These are phyloP conservation scores for Magallana ariakensis DNA, from an alignment of 1,140 invertebrate species.

Conservation along the genomic window DNA sequence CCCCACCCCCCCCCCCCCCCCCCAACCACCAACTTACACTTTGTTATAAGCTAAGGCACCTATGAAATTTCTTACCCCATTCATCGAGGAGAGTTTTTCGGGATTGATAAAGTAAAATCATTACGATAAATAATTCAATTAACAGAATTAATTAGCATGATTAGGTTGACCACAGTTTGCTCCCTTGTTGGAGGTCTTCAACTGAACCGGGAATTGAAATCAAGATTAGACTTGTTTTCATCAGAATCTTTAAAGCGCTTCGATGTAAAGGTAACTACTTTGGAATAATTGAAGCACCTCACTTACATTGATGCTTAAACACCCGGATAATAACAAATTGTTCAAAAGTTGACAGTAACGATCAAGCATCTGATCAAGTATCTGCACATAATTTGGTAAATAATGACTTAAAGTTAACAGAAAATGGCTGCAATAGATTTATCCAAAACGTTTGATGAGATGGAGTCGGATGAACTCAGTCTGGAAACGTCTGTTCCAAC, in stretches of 20 bases:
- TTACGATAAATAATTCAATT: too few relatives aligned
- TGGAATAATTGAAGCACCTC: neutral
- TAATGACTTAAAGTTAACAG: neutral
- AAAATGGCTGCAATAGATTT: conserved; percentile 74
- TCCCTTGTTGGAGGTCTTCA: neutral
- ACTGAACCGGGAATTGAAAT: conserved; percentile 10
- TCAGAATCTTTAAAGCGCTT: neutral
- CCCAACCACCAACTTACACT: too few relatives aligned
- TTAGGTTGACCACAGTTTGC: neutral
- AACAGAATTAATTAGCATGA: too few relatives aligned
- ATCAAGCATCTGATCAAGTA: neutral
- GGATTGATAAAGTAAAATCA: too few relatives aligned
- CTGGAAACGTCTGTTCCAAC: conserved; percentile 75
- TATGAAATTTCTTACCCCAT: too few relatives aligned
- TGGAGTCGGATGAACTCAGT: conserved; percentile 75
- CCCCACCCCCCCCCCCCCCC: too few relatives aligned
- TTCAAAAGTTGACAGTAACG: neutral
- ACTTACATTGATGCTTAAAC: neutral
- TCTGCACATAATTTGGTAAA: neutral
- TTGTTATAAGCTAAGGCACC: too few relatives aligned
- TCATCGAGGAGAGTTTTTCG: too few relatives aligned
- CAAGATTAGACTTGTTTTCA: conserved; percentile 3
- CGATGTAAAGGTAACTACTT: neutral
- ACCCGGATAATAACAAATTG: conserved; percentile 7
- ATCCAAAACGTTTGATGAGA: conserved; percentile 75